phyloP scores from a whole-genome alignment of 2,888 invertebrate species.

The Onchidella celtica region DNA sequence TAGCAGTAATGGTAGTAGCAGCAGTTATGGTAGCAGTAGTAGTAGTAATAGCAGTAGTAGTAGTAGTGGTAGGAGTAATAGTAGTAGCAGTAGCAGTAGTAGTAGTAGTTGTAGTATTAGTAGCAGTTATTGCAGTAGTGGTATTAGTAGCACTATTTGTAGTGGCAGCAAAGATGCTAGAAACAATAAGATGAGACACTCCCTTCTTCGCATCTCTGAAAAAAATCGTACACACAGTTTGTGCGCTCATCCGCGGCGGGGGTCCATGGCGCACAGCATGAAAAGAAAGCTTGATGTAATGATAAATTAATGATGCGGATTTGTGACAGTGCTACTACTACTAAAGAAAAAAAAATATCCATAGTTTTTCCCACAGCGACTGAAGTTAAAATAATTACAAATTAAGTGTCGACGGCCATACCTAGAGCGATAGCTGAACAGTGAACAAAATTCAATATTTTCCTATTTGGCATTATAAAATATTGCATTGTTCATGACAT shows the following conservation, averaged over 20 bases:
- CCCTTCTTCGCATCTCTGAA: no score
- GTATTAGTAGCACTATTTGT: conserved; percentile 13
- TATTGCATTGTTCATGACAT: background rate
- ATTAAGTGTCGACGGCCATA: background rate
- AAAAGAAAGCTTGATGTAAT: no score
- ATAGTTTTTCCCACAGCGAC: no score
- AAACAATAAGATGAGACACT: no score
- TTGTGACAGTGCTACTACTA: no score
- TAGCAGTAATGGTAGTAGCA: conserved; percentile 22
- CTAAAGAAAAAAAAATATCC: no score
- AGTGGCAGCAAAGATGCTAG: background rate
- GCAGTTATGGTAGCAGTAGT: conserved; percentile 33
- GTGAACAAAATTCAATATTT: no score
- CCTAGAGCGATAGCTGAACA: background rate
- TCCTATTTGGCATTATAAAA: background rate
- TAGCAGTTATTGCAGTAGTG: no score
- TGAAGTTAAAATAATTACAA: background rate
- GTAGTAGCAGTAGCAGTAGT: conserved; percentile 30
- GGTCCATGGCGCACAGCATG: no score
- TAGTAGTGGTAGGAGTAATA: conserved; percentile 9
- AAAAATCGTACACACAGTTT: no score
- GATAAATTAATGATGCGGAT: no score
- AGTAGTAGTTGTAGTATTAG: conserved; percentile 37
- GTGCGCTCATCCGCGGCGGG: no score
- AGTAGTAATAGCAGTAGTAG: conserved; percentile 28